Percentiles rank a stretch among this genome's conserved stretches.
Evolutionary conservation across 2,797 vertebrate species (phyloP).

Genomic region (Aldrovandia affinis): DNA sequence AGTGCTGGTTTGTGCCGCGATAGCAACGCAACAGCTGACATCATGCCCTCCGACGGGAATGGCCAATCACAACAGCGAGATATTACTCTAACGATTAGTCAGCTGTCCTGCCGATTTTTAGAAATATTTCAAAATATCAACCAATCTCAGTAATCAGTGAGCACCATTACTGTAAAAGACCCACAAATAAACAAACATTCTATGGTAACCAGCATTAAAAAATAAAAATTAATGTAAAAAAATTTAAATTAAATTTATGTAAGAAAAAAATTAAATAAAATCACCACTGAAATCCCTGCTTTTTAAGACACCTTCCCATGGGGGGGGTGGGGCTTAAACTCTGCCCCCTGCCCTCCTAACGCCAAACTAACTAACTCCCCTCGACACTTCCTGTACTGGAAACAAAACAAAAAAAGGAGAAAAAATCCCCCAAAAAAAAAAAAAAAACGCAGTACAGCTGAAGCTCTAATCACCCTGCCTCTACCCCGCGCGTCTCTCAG

Average conservation of each 20-base stretch:
- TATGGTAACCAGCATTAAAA: too few relatives aligned
- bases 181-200: not conserved
- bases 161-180: slow-evolving; percentile 25
- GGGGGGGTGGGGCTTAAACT: not conserved
- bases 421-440: too few relatives aligned
- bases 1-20: not conserved
- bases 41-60: not conserved
- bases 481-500: slow-evolving; percentile 75
- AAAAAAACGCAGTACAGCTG: slow-evolving; percentile 56
- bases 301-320: not conserved
- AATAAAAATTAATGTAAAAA: not conserved
- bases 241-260: not conserved
- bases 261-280: not conserved
- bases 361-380: not conserved
- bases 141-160: not conserved
- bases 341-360: not conserved
- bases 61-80: not conserved
- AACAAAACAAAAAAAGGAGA: not conserved
- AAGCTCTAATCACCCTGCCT: slow-evolving; percentile 73
- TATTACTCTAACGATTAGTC: not conserved
- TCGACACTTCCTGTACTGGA: not conserved
- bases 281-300: not conserved
- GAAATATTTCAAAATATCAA: not conserved
- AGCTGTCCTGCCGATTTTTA: not conserved
- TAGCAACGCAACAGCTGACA: not conserved